Evolutionary conservation across 1,140 invertebrate genomes (phyloP).

Genomic region (Chionoecetes opilio): DNA sequence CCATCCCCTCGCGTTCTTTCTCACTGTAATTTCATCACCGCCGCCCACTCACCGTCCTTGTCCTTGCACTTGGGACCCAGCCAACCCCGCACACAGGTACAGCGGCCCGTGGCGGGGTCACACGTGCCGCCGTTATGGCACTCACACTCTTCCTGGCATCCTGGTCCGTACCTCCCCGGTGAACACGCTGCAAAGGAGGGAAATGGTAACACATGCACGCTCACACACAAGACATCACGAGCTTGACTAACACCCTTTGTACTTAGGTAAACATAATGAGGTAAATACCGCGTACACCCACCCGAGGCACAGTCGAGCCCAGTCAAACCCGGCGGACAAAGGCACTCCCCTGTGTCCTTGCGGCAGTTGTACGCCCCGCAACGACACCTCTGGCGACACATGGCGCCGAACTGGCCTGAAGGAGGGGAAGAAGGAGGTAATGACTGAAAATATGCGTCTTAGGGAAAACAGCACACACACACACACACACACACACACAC

Average conservation of each 20-base stretch:
- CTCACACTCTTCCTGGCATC: conserved; percentile 86
- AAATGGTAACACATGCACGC: neutral
- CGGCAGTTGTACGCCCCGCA: conserved; percentile 91
- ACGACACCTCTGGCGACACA: conserved; percentile 90
- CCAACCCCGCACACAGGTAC: conserved; percentile 89
- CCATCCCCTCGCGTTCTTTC: no score
- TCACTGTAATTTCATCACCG: no score
- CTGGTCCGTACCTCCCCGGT: conserved; percentile 68
- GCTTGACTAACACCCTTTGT: no score
- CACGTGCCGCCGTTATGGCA: conserved; percentile 90
- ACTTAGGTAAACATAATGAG: no score
- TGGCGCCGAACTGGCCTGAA: conserved; percentile 86
- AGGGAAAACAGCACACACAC: neutral
- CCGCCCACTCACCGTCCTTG: conserved; percentile 48
- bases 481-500: conserved; percentile 40
- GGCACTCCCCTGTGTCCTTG: conserved; percentile 91
- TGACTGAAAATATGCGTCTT: no score
- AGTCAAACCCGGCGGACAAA: conserved; percentile 90
- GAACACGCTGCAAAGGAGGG: conserved; percentile 88
- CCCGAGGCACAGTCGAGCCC: conserved; percentile 85
- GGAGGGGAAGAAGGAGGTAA: neutral
- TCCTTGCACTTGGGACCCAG: conserved; percentile 88
- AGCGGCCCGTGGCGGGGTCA: conserved; percentile 89
- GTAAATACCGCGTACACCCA: no score
- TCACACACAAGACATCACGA: no score